phyloP scores from a whole-genome alignment of 2,113 vertebrate species.

The Fukomys damarensis region DNA sequence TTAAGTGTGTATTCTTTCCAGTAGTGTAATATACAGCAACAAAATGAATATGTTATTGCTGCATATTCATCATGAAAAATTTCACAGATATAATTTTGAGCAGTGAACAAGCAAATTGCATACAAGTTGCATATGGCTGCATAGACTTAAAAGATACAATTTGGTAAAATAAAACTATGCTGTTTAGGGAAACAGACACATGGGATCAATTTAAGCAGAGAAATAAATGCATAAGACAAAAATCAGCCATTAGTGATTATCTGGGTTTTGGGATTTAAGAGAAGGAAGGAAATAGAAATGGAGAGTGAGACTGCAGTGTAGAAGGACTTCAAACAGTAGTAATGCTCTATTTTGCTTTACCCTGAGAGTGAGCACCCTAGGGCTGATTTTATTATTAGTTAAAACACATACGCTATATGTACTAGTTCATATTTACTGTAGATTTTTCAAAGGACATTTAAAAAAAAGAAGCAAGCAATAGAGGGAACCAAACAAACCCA shows the following conservation, averaged over 20 bases:
- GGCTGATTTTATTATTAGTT: constrained; percentile 36
- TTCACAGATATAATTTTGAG: neutral
- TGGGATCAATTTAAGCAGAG: neutral
- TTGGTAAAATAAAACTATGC: neutral
- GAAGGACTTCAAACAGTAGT: neutral
- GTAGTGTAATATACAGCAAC: neutral
- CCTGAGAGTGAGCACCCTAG: neutral
- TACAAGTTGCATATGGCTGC: neutral
- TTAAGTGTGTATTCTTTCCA: neutral
- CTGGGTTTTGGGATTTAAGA: neutral
- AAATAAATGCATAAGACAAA: neutral
- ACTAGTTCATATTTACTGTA: neutral
- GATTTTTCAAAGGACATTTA: neutral
- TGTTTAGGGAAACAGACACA: neutral
- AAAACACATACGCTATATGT: neutral
- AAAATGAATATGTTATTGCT: neutral
- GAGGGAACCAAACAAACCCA: neutral
- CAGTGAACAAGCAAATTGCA: neutral
- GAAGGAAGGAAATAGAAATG: neutral
- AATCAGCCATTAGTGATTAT: neutral
- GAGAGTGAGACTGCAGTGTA: neutral
- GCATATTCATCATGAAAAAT: neutral
- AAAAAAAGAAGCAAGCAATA: neutral
- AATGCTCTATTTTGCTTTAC: neutral
- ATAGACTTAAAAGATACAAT: neutral